phyloP scores from a whole-genome alignment of 2,888 invertebrate genomes.

The Pecten maximus region DNA sequence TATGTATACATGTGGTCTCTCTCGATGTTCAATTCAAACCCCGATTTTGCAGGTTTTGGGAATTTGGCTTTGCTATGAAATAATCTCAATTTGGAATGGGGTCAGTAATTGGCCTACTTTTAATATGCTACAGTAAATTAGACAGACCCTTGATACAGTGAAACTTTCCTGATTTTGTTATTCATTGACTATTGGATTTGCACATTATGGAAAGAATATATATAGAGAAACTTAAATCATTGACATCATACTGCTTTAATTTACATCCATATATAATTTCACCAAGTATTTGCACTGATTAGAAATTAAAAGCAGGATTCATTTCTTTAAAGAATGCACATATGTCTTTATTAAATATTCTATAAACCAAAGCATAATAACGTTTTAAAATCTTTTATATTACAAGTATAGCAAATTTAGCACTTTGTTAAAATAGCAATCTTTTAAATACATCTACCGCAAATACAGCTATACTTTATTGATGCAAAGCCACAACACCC shows the following conservation, averaged over 20 bases:
- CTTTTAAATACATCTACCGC: slow-evolving; percentile 20
- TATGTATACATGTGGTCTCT: no score
- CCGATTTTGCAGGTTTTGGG: no score
- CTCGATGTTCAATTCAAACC: no score
- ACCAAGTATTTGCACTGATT: neutral
- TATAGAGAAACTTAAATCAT: neutral
- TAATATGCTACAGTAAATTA: neutral
- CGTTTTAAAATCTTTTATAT: neutral
- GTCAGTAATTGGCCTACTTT: no score
- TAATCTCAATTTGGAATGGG: no score
- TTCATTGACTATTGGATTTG: neutral
- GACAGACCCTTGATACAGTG: neutral
- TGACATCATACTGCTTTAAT: no score
- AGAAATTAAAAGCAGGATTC: neutral
- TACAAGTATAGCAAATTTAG: neutral
- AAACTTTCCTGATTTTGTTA: neutral
- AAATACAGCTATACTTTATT: slow-evolving; percentile 14
- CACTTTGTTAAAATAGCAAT: slow-evolving; percentile 13
- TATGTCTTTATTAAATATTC: neutral
- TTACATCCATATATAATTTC: neutral
- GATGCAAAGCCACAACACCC: slow-evolving; percentile 35
- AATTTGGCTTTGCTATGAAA: no score
- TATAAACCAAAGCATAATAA: neutral
- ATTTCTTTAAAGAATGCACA: neutral
- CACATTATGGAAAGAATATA: neutral